Percentiles rank a stretch among this genome's conserved stretches.
Evolutionary conservation across 2,113 vertebrate species (phyloP).

Genomic region (Jaculus jaculus): DNA sequence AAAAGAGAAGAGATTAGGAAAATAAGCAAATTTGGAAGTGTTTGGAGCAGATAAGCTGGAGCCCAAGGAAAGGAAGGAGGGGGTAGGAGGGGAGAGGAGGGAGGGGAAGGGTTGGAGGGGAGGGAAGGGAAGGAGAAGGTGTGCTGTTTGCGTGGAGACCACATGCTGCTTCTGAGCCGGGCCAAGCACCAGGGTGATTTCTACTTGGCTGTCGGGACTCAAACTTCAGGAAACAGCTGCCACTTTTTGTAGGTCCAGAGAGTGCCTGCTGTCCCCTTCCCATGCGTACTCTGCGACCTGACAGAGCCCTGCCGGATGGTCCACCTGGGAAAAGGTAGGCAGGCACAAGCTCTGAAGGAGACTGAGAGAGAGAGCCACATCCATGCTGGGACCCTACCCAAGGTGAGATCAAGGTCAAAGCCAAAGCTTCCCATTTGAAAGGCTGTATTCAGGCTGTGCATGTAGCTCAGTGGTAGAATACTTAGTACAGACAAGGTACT

Average conservation of each 20-base stretch:
- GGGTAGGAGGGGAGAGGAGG: no score
- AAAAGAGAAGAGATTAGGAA: slow-evolving; percentile 68
- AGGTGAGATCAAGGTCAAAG: not conserved
- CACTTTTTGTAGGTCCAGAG: not conserved
- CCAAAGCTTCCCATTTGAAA: not conserved
- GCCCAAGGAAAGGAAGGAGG: fast-evolving
- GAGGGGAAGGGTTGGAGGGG: not conserved
- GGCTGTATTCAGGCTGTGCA: not conserved
- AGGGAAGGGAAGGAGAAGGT: not conserved
- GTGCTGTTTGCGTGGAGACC: fast-evolving
- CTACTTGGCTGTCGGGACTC: fast-evolving
- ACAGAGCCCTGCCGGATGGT: fast-evolving
- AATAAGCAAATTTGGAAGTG: slow-evolving; percentile 74
- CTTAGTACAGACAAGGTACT: no score
- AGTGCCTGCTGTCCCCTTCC: fast-evolving
- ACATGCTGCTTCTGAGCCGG: fast-evolving
- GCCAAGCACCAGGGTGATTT: not conserved
- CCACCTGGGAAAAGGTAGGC: not conserved
- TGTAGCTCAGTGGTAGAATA: not conserved
- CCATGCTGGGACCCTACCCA: not conserved
- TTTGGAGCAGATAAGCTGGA: not conserved
- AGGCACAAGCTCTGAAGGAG: not conserved
- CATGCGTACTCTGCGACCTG: fast-evolving
- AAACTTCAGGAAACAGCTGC: not conserved
- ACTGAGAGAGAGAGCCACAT: not conserved